phyloP scores from a whole-genome alignment of 92 coral and sea anemone genomes.

The Plumapathes pennacea region DNA sequence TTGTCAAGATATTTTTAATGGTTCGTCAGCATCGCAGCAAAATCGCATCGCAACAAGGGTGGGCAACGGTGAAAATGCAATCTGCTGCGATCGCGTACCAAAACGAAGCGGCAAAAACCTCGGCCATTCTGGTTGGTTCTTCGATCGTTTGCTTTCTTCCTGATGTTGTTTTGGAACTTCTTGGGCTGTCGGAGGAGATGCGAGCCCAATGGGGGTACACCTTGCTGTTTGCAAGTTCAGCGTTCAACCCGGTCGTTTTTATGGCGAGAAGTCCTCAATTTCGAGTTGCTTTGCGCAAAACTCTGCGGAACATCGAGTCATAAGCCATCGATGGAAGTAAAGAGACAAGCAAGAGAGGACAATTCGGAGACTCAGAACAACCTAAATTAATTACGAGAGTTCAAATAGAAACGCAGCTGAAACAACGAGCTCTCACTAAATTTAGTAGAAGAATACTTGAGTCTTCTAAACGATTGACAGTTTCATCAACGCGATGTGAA shows the following conservation, averaged over 20 bases:
- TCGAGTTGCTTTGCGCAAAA: constrained; percentile 26
- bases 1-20: constrained; percentile 17
- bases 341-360: too few relatives aligned
- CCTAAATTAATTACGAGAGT: too few relatives aligned
- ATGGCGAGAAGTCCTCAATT: constrained; percentile 48
- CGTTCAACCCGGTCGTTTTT: constrained; percentile 53
- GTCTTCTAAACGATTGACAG: too few relatives aligned
- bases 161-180: constrained; percentile 38
- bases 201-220: constrained; percentile 39
- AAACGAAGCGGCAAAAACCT: constrained; percentile 45
- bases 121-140: constrained; percentile 58
- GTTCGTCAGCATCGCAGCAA: constrained; percentile 31
- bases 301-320: too few relatives aligned
- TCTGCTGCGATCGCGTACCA: constrained; percentile 42
- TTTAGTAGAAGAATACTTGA: too few relatives aligned
- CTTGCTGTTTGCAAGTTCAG: constrained; percentile 33
- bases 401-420: too few relatives aligned
- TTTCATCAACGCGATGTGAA: too few relatives aligned
- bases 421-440: too few relatives aligned
- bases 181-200: constrained; percentile 4
- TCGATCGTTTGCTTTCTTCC: constrained; percentile 49
- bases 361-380: too few relatives aligned
- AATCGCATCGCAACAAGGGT: constrained; percentile 35
- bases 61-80: constrained; percentile 26
- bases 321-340: too few relatives aligned